Conservation (phyloP, 2,113 vertebrate species). For the Corythaeola cristata region DNA sequence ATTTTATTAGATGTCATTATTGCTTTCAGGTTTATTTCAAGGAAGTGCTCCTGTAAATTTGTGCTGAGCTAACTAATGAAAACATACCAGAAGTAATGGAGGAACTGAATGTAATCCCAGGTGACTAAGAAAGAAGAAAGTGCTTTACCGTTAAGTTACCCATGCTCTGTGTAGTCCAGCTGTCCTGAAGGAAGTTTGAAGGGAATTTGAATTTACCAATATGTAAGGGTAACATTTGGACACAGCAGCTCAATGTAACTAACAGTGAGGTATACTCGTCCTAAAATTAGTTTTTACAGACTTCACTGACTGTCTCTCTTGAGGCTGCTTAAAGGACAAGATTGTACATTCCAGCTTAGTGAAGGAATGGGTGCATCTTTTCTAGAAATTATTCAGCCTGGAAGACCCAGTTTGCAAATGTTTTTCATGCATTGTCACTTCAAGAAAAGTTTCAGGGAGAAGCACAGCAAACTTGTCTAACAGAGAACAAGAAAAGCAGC, state of each 20-base stretch:
- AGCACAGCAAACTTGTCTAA: neutral
- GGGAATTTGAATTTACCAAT: neutral
- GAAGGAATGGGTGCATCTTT: neutral
- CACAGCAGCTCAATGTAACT: neutral
- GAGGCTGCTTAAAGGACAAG: neutral
- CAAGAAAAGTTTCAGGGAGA: neutral
- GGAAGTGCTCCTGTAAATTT: neutral
- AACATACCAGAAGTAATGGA: neutral
- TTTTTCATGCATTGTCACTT: neutral
- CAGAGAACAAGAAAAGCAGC: neutral
- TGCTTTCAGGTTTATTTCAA: conserved; percentile 5
- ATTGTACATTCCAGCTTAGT: neutral
- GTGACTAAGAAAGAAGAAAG: neutral
- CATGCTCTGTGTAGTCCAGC: neutral
- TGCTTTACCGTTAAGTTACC: neutral
- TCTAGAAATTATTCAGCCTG: neutral
- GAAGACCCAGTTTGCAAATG: neutral
- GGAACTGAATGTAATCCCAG: neutral
- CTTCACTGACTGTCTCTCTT: neutral
- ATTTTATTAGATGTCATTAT: neutral
- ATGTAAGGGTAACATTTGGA: neutral
- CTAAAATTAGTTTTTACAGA: neutral
- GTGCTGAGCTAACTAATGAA: neutral
- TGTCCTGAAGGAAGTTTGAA: neutral
- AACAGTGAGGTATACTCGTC: neutral